These are phyloP conservation scores for Microplitis deprimator DNA, from an alignment of 2,888 invertebrate species.

Conservation along the genomic window DNA sequence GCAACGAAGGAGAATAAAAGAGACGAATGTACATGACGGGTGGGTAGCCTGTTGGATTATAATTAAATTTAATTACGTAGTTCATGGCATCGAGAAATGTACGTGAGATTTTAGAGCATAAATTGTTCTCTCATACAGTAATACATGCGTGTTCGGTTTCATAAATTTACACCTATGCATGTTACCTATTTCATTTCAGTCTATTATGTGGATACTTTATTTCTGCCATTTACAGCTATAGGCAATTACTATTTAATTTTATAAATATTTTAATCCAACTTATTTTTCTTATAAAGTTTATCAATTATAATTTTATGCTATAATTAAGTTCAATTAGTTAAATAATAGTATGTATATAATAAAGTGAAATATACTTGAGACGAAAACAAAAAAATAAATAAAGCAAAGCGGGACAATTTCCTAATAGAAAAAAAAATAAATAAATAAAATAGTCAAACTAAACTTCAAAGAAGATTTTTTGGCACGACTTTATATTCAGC, in stretches of 20 bases:
- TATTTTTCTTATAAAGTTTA: too few relatives aligned
- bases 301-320: too few relatives aligned
- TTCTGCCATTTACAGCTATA: not conserved
- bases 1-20: slow-evolving; percentile 34
- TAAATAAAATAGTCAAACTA: not conserved
- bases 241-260: not conserved
- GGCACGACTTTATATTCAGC: not conserved
- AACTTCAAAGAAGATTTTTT: slow-evolving; percentile 7
- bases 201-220: not conserved
- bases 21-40: slow-evolving; percentile 57
- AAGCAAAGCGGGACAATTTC: not conserved
- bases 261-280: not conserved
- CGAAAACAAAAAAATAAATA: not conserved
- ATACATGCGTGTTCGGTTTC: slow-evolving; percentile 22
- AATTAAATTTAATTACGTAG: slow-evolving; percentile 67
- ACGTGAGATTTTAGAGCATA: slow-evolving; percentile 57
- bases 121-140: slow-evolving; percentile 48
- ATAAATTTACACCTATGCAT: not conserved
- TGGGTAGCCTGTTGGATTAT: slow-evolving; percentile 56
- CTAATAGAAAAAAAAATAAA: not conserved
- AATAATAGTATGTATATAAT: too few relatives aligned
- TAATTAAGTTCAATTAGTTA: too few relatives aligned
- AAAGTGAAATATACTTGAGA: not conserved
- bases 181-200: not conserved
- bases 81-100: slow-evolving; percentile 57